Evolutionary conservation across 2,797 vertebrate genomes (phyloP), one percentile per base, ranked within the genome.

Genomic region (Melanotaenia nigrans): DNA sequence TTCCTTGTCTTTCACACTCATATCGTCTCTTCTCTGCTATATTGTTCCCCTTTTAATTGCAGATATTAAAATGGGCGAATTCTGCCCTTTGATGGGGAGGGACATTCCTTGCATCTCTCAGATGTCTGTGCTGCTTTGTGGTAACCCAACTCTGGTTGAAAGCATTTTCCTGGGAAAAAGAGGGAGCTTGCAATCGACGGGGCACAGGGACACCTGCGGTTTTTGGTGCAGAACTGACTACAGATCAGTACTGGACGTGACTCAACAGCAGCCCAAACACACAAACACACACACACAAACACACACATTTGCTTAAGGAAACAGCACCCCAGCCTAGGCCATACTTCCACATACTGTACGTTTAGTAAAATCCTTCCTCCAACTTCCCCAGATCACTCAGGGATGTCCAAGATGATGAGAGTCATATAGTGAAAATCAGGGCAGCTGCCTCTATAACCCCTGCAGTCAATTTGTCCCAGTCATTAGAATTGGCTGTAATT

Each of bases 121-220:
- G 84, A 93, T 93, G 88, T 91, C 89, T 86, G 61, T 3, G 73
- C 87, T 86, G 82, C 87, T 90, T 87, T 85, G 85, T 54, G 3
- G 93, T 87, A 94, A 94, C 88, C 88, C 85, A 83, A 93, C 80
- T 84, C 92, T 69, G 49, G 87, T 93, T 94, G 90, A 94, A 94
- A 94, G 93, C 92, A 93, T 94, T 93, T 93, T 87, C 87, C 75
- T 89, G 82, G 82, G 81, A 83, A 87, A 86, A 89, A 76, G 73
- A 86, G 79, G 75, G 64, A 12, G 76, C 82, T 75, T 47, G 14
- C 77, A 59, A 80, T 76, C 69, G 40, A 71, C 77, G 40, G 82
- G 63, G 74, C 70, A 51, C 73, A 60, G 76, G 83, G 89, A 93
- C 93, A 94, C 93, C 93, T 94, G 93, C 91, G 85, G 87, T 30